A percentile compares a stretch with the other conserved stretches of the same genome.
phyloP scores from a whole-genome alignment of 2,888 invertebrate genomes.

The Chymomyza caudatula region DNA sequence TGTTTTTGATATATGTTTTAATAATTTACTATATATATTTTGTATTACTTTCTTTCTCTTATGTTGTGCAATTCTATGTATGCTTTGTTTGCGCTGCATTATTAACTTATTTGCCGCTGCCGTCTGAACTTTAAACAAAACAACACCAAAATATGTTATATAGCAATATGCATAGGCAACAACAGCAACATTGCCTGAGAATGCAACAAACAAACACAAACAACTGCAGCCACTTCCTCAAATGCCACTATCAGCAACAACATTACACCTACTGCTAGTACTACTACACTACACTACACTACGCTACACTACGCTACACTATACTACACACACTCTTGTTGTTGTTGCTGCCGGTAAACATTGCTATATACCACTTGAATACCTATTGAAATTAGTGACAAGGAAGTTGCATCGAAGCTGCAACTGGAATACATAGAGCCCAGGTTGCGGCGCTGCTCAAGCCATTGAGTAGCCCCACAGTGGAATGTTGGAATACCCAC shows the following conservation, averaged over 20 bases:
- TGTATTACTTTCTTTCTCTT: background rate
- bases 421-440: constrained; percentile 14
- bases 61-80: background rate
- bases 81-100: background rate
- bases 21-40: background rate
- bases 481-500: constrained; percentile 79
- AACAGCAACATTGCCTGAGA: background rate
- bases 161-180: constrained; percentile 5
- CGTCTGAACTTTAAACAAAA: background rate
- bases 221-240: background rate
- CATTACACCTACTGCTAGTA: background rate
- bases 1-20: background rate
- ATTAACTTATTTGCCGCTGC: background rate
- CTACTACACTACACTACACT: background rate
- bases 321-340: background rate
- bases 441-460: constrained; percentile 38
- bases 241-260: background rate
- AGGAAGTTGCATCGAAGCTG: constrained; percentile 5
- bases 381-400: constrained; percentile 3
- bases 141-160: background rate
- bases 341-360: background rate
- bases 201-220: background rate
- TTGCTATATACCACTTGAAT: background rate
- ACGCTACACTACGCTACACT: background rate
- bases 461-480: constrained; percentile 53